phyloP scores from a whole-genome alignment of 2,113 vertebrate species.

The Podilymbus podiceps region DNA sequence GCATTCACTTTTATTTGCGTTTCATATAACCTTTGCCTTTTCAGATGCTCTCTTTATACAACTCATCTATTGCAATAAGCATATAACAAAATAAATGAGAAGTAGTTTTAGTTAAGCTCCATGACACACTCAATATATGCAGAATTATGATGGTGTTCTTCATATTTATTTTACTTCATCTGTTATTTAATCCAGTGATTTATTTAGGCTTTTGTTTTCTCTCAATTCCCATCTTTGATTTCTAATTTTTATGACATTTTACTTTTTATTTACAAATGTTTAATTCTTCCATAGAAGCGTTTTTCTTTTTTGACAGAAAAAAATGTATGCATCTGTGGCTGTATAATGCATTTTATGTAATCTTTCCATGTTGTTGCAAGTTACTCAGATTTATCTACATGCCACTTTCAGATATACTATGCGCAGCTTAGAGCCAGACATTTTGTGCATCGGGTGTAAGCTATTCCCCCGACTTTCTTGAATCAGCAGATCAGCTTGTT shows the following conservation, averaged over 20 bases:
- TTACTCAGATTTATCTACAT: neutral
- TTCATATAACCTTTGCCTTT: neutral
- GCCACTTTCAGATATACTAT: neutral
- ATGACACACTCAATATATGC: neutral
- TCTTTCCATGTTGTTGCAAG: neutral
- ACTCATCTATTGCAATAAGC: neutral
- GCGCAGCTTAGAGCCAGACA: neutral
- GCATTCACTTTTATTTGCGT: neutral
- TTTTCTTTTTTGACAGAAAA: neutral
- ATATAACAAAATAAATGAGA: neutral
- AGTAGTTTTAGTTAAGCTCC: neutral
- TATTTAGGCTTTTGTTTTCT: neutral
- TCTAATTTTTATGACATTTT: neutral
- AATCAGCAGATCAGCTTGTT: neutral
- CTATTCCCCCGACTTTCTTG: neutral
- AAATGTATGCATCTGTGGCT: neutral
- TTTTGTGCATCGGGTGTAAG: neutral
- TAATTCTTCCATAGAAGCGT: neutral
- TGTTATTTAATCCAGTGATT: neutral
- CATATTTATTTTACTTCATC: neutral
- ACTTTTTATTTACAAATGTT: neutral
- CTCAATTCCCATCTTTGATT: neutral
- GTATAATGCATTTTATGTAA: neutral
- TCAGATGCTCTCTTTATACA: neutral
- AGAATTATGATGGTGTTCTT: neutral